Conservation (phyloP, 2,797 vertebrate genomes). For the Numenius phaeopus region DNA sequence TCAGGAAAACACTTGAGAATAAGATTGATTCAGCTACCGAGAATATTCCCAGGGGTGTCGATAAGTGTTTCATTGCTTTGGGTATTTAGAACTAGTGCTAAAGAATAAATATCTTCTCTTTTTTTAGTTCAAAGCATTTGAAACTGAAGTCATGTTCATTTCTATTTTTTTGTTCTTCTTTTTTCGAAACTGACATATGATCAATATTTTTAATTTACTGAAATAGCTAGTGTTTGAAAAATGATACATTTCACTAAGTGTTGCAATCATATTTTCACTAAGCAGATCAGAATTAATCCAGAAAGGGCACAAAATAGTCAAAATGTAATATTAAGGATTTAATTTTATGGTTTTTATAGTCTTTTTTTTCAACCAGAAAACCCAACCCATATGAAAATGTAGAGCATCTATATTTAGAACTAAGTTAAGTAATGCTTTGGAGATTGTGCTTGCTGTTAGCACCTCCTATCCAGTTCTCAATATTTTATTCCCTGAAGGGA, state of each 20-base stretch:
- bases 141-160: not conserved
- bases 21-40: conserved; percentile 5
- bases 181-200: not conserved
- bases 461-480: not conserved
- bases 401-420: not conserved
- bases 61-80: conserved; percentile 7
- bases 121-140: not conserved
- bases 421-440: not conserved
- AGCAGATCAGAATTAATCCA: not conserved
- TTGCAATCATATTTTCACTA: not conserved
- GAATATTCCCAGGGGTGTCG: not conserved
- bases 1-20: conserved; percentile 23
- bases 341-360: not conserved
- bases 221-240: not conserved
- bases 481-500: not conserved
- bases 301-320: not conserved
- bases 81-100: not conserved
- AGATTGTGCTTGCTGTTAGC: not conserved
- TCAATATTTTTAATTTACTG: conserved; percentile 25
- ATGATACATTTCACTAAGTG: not conserved
- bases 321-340: not conserved
- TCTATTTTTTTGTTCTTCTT: not conserved
- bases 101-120: not conserved
- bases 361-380: not conserved
- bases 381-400: not conserved